Percentiles rank a stretch among this genome's conserved stretches.
Evolutionary conservation across 2,797 vertebrate genomes (phyloP).

Genomic region (Vultur gryphus): DNA sequence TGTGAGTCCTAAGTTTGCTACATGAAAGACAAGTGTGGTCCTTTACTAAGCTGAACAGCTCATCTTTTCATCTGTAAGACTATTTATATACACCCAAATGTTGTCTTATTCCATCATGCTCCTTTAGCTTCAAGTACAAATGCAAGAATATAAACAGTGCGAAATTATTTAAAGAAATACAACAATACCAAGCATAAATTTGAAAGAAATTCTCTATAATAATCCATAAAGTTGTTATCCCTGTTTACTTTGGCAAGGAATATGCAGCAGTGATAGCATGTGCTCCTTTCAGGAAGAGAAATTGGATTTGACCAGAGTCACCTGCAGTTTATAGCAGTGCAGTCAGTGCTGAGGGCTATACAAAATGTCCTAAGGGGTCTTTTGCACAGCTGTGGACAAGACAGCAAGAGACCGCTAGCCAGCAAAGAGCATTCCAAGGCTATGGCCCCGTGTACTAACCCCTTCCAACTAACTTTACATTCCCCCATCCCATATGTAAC

Average conservation of each 20-base stretch:
- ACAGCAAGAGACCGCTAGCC: slow-evolving; percentile 49
- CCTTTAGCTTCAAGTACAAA: neutral
- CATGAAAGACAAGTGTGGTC: neutral
- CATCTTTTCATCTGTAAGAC: neutral
- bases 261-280: slow-evolving; percentile 30
- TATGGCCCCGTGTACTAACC: slow-evolving; percentile 12
- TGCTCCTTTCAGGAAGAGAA: slow-evolving; percentile 35
- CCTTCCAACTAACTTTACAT: slow-evolving; percentile 63
- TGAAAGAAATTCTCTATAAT: slow-evolving; percentile 59
- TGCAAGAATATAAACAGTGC: neutral
- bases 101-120: neutral
- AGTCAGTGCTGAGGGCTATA: slow-evolving; percentile 17
- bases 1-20: neutral
- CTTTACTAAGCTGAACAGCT: neutral
- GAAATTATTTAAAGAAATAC: slow-evolving; percentile 20
- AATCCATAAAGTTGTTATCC: slow-evolving; percentile 11
- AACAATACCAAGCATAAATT: neutral
- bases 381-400: slow-evolving; percentile 61
- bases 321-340: slow-evolving; percentile 70
- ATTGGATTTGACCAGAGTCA: slow-evolving; percentile 72
- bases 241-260: slow-evolving; percentile 68
- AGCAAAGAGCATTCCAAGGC: slow-evolving; percentile 46
- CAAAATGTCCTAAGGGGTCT: slow-evolving; percentile 48
- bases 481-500: slow-evolving; percentile 78
- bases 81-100: neutral